phyloP scores from a whole-genome alignment of 1,140 invertebrate species.

The Dryas iulia region DNA sequence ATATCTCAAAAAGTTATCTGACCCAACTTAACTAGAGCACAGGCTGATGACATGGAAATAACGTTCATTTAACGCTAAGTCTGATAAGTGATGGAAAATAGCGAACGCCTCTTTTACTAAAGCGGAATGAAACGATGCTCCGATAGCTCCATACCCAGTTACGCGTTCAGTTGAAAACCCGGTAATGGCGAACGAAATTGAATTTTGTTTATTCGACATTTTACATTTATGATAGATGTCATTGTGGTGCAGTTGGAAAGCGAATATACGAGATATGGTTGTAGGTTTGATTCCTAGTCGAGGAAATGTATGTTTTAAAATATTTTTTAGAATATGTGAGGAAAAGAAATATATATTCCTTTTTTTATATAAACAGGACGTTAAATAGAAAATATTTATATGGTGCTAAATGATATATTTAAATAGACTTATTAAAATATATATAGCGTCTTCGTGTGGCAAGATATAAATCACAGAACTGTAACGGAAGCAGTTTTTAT shows the following conservation, averaged over 20 bases:
- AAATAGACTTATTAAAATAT: background rate
- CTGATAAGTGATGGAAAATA: slow-evolving; percentile 42
- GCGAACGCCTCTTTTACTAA: slow-evolving; percentile 34
- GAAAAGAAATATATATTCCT: too few relatives aligned
- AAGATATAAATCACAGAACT: slow-evolving; percentile 18
- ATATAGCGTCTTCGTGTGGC: background rate
- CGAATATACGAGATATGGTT: background rate
- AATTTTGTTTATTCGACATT: background rate
- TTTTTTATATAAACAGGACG: too few relatives aligned
- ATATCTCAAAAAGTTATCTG: background rate
- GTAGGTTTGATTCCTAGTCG: background rate
- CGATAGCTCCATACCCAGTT: slow-evolving; percentile 9
- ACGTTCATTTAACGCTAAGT: slow-evolving; percentile 43
- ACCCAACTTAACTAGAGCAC: slow-evolving; percentile 18
- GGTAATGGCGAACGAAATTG: background rate
- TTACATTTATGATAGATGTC: background rate
- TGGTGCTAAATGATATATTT: background rate
- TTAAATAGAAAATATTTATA: too few relatives aligned
- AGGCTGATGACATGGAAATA: slow-evolving; percentile 32
- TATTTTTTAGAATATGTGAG: too few relatives aligned
- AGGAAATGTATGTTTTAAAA: background rate
- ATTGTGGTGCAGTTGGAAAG: too few relatives aligned
- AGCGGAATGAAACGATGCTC: slow-evolving; percentile 35
- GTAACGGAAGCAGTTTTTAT: slow-evolving; percentile 14
- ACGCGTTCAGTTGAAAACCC: background rate